Conservation (phyloP, 1,140 invertebrate genomes). For the Atta colombica region DNA sequence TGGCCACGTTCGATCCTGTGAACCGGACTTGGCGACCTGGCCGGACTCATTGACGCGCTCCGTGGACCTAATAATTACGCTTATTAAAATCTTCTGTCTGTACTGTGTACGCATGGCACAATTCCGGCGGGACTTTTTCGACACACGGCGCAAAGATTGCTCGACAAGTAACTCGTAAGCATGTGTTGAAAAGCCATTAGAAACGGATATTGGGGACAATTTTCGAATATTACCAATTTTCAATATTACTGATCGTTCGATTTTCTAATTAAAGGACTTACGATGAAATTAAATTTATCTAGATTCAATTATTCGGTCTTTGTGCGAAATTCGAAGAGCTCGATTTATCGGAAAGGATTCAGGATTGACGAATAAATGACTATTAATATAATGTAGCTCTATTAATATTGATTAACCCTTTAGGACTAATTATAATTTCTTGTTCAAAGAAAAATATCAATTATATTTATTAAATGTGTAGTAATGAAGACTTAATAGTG, state of each 20-base stretch:
- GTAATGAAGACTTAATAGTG: not conserved
- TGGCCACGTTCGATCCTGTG: slow-evolving; percentile 86
- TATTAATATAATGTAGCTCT: not conserved
- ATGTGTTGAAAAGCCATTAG: slow-evolving; percentile 9
- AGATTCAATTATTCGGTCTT: slow-evolving; percentile 24
- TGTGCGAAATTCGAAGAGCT: slow-evolving; percentile 26
- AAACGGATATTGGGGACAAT: not conserved
- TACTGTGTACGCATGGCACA: not conserved
- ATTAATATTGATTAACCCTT: not conserved
- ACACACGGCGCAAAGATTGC: slow-evolving; percentile 14
- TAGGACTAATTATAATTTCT: not conserved
- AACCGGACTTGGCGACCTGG: slow-evolving; percentile 92
- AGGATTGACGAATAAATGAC: slow-evolving; percentile 23
- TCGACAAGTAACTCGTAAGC: slow-evolving; percentile 49
- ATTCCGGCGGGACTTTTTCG: slow-evolving; percentile 1
- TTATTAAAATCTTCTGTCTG: slow-evolving; percentile 47
- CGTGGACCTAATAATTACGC: slow-evolving; percentile 87
- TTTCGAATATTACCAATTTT: not conserved
- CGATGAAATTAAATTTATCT: not conserved
- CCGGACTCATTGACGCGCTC: slow-evolving; percentile 93
- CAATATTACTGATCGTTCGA: not conserved
- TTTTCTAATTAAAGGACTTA: not conserved
- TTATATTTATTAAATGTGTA: slow-evolving; percentile 8
- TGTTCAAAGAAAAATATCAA: not conserved
- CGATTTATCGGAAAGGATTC: slow-evolving; percentile 12